A percentile compares a stretch with the other conserved stretches of the same genome.
These are phyloP conservation scores for Trichosurus vulpecula DNA, from an alignment of 2,797 vertebrate species.

Conservation along the genomic window DNA sequence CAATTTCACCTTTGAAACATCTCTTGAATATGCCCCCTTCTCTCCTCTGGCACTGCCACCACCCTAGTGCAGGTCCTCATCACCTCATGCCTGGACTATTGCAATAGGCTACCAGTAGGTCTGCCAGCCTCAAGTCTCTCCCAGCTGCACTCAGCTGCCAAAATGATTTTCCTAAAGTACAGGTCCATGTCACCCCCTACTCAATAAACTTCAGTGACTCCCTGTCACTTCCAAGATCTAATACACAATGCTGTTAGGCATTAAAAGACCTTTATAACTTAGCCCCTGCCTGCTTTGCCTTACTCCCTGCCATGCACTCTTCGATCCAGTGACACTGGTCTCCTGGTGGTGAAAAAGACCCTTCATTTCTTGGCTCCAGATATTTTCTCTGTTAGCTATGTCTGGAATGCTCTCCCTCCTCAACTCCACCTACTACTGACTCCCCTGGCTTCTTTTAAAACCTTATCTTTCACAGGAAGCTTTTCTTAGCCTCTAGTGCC, in stretches of 20 bases:
- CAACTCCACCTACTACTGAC: not conserved
- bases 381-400: not conserved
- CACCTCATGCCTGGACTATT: not conserved
- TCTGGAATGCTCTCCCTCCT: not conserved
- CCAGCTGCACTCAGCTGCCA: not conserved
- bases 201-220: not conserved
- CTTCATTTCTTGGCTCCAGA: not conserved
- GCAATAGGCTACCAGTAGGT: not conserved
- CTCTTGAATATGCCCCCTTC: not conserved
- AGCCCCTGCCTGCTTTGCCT: not conserved
- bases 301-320: not conserved
- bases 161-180: not conserved
- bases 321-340: not conserved
- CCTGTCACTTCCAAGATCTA: not conserved
- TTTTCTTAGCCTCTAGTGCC: not conserved
- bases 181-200: not conserved
- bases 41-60: not conserved
- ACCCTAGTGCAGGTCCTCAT: not conserved
- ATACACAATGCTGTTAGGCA: not conserved
- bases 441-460: not conserved
- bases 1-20: not conserved
- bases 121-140: not conserved
- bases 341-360: not conserved
- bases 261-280: not conserved
- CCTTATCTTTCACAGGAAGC: not conserved